Conservation (phyloP, 2,797 vertebrate genomes). For the Poecile montanus region DNA sequence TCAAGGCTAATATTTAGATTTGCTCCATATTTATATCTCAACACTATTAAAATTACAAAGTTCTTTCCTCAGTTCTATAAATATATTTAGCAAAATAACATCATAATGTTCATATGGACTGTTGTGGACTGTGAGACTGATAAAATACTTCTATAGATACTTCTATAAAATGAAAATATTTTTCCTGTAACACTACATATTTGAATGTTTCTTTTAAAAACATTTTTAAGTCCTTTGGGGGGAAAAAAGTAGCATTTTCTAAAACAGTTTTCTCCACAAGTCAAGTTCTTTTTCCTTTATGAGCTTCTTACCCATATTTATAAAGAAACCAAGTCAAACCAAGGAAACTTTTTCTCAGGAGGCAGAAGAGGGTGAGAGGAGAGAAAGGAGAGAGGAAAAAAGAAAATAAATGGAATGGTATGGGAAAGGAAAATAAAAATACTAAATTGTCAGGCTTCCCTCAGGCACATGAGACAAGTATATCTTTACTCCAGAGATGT, state of each 20-base stretch:
- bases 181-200: background rate
- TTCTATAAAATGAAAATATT: background rate
- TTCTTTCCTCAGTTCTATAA: background rate
- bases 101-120: background rate
- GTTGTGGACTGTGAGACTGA: background rate
- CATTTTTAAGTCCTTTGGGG: rapidly evolving
- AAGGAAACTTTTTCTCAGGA: background rate
- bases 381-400: background rate
- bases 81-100: background rate
- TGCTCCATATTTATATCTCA: background rate
- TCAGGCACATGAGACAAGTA: background rate
- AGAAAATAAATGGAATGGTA: background rate
- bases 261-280: background rate
- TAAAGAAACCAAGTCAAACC: rapidly evolving
- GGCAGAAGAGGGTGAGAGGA: background rate
- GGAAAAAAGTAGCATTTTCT: background rate
- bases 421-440: background rate
- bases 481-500: background rate
- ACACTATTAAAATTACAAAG: background rate
- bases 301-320: background rate
- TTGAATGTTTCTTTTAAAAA: background rate
- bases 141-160: background rate
- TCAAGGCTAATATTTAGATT: background rate
- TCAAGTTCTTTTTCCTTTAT: background rate
- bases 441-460: background rate